Evolutionary conservation across 2,888 invertebrate genomes (phyloP).

Genomic region (Daptonema setosum): DNA sequence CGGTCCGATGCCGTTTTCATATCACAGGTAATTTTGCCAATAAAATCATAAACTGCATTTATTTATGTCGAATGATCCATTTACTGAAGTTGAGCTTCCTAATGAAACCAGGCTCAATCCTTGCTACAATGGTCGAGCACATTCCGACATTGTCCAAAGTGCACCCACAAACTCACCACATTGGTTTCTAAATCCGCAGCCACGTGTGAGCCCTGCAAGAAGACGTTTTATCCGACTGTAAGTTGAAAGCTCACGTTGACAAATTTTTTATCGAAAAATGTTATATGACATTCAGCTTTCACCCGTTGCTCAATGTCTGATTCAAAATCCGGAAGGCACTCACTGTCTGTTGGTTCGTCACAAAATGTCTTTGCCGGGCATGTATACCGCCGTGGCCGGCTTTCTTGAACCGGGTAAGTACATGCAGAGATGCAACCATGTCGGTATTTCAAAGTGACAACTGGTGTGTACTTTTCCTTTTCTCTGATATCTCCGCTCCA

Average conservation of each 20-base stretch:
- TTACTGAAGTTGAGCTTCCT: too few relatives aligned
- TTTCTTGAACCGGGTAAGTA: conserved; percentile 33
- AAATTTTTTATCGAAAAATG: not conserved
- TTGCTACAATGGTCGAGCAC: conserved; percentile 28
- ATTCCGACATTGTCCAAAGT: conserved; percentile 28
- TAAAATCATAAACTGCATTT: too few relatives aligned
- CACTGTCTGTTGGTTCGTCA: conserved; percentile 32
- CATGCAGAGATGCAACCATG: not conserved
- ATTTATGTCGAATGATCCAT: too few relatives aligned
- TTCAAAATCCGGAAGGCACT: conserved; percentile 27
- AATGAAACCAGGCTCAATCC: conserved; percentile 26
- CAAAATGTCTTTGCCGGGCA: conserved; percentile 31
- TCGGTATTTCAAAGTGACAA: not conserved
- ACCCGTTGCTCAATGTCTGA: conserved; percentile 31
- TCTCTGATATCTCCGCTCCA: too few relatives aligned
- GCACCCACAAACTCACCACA: conserved; percentile 20
- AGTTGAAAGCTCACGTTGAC: not conserved
- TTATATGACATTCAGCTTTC: conserved; percentile 7
- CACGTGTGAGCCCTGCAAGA: not conserved
- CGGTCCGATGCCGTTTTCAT: too few relatives aligned
- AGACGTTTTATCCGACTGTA: conserved; percentile 4
- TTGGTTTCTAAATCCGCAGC: conserved; percentile 9
- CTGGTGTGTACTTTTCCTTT: too few relatives aligned
- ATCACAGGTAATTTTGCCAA: too few relatives aligned
- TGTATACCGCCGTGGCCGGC: conserved; percentile 36